These are phyloP conservation scores for Trissoscelio sp. DNA, from an alignment of 2,888 invertebrate genomes.

Conservation along the genomic window DNA sequence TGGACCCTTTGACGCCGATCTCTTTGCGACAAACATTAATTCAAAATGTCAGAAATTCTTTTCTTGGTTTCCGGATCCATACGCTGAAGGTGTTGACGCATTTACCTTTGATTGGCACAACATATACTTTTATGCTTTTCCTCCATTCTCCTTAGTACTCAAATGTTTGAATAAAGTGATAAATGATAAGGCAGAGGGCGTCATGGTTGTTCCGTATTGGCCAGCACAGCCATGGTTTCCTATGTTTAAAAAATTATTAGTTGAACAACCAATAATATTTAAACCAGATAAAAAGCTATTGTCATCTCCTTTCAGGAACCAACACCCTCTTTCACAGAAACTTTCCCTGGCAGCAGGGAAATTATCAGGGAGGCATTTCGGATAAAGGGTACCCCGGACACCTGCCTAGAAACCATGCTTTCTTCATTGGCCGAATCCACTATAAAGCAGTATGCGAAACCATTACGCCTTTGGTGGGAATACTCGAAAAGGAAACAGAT, in stretches of 20 bases:
- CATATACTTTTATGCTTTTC: neutral
- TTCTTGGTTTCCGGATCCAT: constrained; percentile 1
- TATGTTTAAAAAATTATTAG: neutral
- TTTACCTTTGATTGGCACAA: neutral
- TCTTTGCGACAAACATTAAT: constrained; percentile 12
- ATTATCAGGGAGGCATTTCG: constrained; percentile 3
- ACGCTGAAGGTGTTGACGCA: neutral
- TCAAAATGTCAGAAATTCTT: constrained; percentile 3
- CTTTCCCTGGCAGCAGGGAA: constrained; percentile 17
- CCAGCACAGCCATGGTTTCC: neutral
- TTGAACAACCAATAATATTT: neutral
- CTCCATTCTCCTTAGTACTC: neutral
- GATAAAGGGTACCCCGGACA: neutral
- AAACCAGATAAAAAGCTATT: neutral
- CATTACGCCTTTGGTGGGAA: neutral
- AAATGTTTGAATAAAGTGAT: neutral
- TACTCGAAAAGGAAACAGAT: neutral
- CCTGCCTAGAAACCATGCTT: neutral
- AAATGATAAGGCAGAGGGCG: neutral
- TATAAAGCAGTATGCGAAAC: neutral
- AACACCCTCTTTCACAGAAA: neutral
- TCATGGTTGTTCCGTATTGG: constrained; percentile 1
- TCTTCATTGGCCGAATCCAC: neutral
- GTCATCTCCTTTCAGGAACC: neutral
- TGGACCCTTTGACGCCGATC: neutral